Evolutionary conservation across 2,888 invertebrate genomes (phyloP).

Genomic region (Ommatoiulus sabulosus): DNA sequence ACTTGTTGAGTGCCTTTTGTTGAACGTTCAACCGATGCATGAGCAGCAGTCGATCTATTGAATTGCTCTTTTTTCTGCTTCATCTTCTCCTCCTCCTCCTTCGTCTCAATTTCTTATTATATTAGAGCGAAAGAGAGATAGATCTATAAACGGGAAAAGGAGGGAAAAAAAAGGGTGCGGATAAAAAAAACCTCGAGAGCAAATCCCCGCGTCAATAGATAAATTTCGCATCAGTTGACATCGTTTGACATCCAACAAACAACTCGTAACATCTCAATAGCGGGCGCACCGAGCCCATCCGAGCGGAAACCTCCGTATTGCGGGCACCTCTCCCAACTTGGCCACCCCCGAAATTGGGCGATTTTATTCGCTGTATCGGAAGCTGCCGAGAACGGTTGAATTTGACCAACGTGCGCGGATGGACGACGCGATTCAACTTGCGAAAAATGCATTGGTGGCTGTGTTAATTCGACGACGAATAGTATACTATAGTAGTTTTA

Average conservation of each 20-base stretch:
- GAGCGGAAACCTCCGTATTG: constrained; percentile 10
- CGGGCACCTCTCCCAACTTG: not conserved
- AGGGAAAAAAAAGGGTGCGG: not conserved
- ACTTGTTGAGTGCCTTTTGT: not conserved
- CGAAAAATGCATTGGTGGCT: not conserved
- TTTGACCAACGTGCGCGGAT: too few species aligned
- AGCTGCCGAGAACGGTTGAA: not conserved
- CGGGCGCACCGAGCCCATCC: not conserved
- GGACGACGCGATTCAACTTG: not conserved
- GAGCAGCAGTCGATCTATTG: not conserved
- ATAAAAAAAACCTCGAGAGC: not conserved
- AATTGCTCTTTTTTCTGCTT: constrained; percentile 17
- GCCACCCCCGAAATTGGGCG: not conserved
- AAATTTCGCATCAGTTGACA: constrained; percentile 34
- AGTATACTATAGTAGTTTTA: too few species aligned
- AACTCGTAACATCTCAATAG: constrained; percentile 30
- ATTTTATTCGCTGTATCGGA: not conserved
- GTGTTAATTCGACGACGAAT: too few species aligned
- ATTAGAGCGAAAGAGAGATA: constrained; percentile 34
- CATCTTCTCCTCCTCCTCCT: not conserved
- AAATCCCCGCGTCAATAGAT: constrained; percentile 34
- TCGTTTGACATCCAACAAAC: constrained; percentile 34
- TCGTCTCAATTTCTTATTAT: constrained; percentile 34
- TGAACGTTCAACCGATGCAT: too few species aligned
- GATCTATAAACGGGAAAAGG: not conserved